phyloP scores from a whole-genome alignment of 2,888 invertebrate genomes.

The Notodonta ziczac region DNA sequence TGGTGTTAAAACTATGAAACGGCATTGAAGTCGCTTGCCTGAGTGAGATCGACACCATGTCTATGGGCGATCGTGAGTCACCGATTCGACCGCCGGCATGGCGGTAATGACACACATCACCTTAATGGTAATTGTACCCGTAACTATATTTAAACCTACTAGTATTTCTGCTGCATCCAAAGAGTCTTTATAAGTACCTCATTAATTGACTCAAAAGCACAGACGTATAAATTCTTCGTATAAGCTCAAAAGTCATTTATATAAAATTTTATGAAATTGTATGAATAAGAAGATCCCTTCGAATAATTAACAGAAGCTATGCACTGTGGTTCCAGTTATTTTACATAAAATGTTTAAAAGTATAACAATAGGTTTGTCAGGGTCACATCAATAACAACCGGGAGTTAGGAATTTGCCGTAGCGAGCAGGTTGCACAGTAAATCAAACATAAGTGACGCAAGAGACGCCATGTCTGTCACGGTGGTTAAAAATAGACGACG shows the following conservation, averaged over 20 bases:
- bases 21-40: neutral
- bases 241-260: neutral
- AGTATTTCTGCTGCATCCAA: neutral
- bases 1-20: too few species aligned
- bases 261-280: too few species aligned
- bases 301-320: too few species aligned
- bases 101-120: neutral
- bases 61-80: conserved; percentile 19
- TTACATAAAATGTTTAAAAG: too few species aligned
- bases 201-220: too few species aligned
- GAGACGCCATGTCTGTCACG: conserved; percentile 37
- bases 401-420: conserved; percentile 8
- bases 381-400: conserved; percentile 7
- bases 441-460: conserved; percentile 38
- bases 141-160: neutral
- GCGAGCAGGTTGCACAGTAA: conserved; percentile 18
- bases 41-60: neutral
- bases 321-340: too few species aligned
- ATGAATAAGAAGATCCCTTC: too few species aligned
- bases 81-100: neutral
- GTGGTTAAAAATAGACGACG: conserved; percentile 47
- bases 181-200: neutral
- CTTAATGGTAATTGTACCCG: neutral
- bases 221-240: too few species aligned
- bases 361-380: neutral